phyloP scores from a whole-genome alignment of 2,113 vertebrate genomes.

The Nothocercus nigrocapillus region DNA sequence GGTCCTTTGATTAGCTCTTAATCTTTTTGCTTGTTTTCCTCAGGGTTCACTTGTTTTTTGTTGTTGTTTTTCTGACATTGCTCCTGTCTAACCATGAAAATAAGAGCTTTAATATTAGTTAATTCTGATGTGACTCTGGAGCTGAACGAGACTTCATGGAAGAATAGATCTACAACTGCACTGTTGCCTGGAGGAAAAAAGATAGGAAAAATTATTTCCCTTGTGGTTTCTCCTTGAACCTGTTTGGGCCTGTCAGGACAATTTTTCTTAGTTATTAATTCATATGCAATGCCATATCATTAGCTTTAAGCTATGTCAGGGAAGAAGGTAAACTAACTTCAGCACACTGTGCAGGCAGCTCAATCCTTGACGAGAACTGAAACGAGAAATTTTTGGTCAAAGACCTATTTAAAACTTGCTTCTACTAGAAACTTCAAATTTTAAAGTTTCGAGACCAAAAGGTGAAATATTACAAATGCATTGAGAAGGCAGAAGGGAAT shows the following conservation, averaged over 20 bases:
- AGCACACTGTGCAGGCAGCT: not conserved
- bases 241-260: not conserved
- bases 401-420: not conserved
- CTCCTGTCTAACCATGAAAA: not conserved
- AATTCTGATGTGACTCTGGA: not conserved
- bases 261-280: not conserved
- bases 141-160: not conserved
- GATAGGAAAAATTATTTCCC: not conserved
- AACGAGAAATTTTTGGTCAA: not conserved
- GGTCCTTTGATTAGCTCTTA: not conserved
- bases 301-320: not conserved
- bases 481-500: not conserved
- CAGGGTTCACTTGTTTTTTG: not conserved
- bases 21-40: not conserved
- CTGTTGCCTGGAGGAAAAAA: not conserved
- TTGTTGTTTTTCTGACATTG: not conserved
- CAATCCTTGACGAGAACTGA: accelerated
- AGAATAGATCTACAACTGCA: not conserved
- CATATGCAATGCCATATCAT: not conserved
- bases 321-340: not conserved
- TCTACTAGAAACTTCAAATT: not conserved
- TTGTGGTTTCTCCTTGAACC: not conserved
- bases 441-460: not conserved
- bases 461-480: not conserved
- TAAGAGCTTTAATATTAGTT: not conserved